Percentiles rank a stretch among this genome's conserved stretches.
phyloP scores from a whole-genome alignment of 2,888 invertebrate species.

The Graphium colonna region DNA sequence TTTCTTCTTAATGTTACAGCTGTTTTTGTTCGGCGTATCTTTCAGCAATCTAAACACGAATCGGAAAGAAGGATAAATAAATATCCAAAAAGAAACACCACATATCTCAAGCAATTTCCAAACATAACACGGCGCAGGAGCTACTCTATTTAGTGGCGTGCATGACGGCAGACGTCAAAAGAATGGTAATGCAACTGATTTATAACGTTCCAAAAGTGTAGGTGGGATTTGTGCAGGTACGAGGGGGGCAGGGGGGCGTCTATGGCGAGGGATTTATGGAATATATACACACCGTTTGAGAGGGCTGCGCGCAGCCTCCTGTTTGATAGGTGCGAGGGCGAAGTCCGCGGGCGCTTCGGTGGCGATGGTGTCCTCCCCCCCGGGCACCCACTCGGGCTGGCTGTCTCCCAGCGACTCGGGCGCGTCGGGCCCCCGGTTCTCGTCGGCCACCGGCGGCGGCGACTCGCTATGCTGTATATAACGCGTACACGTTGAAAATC shows the following conservation, averaged over 20 bases:
- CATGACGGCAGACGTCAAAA: background rate
- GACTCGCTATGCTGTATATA: slow-evolving; percentile 60
- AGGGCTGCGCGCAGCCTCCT: slow-evolving; percentile 60
- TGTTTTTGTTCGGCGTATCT: slow-evolving; percentile 61
- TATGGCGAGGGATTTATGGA: background rate
- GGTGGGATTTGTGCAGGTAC: background rate
- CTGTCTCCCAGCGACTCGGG: slow-evolving; percentile 43
- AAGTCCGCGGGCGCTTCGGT: slow-evolving; percentile 50
- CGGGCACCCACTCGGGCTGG: slow-evolving; percentile 60
- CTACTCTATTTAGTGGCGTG: background rate
- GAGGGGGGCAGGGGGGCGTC: background rate
- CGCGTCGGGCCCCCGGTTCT: slow-evolving; percentile 37
- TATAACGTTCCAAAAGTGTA: no score
- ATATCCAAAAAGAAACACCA: background rate
- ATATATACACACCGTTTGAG: slow-evolving; percentile 53
- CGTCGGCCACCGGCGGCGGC: slow-evolving; percentile 48
- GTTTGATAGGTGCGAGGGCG: slow-evolving; percentile 39
- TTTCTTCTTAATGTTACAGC: slow-evolving; percentile 58
- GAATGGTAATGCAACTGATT: no score
- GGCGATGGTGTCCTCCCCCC: slow-evolving; percentile 60
- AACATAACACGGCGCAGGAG: background rate
- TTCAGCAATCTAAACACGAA: slow-evolving; percentile 51
- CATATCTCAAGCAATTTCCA: background rate
- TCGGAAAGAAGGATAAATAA: background rate
- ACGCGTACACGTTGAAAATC: background rate